These are phyloP conservation scores for Sebastiscus tertius DNA, from an alignment of 2,797 vertebrate genomes.

Conservation along the genomic window DNA sequence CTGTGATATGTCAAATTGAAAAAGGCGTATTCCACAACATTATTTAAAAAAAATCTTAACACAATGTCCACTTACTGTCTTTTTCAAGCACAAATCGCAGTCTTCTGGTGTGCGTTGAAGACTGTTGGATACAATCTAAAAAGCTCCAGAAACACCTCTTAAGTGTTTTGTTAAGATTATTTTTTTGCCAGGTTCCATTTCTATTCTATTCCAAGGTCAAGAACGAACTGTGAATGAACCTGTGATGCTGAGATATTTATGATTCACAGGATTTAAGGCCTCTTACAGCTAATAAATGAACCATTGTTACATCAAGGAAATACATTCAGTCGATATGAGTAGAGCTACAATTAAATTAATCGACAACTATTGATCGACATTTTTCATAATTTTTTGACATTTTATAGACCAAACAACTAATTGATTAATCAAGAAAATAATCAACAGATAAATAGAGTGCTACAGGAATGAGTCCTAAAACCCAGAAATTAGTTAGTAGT, in stretches of 20 bases:
- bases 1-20: background rate
- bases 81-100: background rate
- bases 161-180: background rate
- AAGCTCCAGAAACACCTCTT: background rate
- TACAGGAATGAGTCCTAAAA: no score
- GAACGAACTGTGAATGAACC: background rate
- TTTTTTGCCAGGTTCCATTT: no score
- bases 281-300: background rate
- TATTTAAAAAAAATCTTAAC: background rate
- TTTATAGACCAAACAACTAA: no score
- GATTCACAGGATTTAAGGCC: background rate
- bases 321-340: background rate
- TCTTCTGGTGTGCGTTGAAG: background rate
- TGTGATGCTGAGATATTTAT: background rate
- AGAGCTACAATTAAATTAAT: no score
- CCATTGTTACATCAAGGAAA: background rate
- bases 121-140: background rate
- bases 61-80: background rate
- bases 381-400: no score
- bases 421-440: no score
- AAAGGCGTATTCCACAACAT: background rate
- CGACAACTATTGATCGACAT: rapidly evolving
- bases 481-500: no score
- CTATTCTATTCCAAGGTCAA: background rate
- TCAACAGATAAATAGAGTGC: no score